Evolutionary conservation across 1,140 invertebrate genomes (phyloP), one percentile per base, ranked within the genome.

Genomic region (Macrobrachium nipponense): DNA sequence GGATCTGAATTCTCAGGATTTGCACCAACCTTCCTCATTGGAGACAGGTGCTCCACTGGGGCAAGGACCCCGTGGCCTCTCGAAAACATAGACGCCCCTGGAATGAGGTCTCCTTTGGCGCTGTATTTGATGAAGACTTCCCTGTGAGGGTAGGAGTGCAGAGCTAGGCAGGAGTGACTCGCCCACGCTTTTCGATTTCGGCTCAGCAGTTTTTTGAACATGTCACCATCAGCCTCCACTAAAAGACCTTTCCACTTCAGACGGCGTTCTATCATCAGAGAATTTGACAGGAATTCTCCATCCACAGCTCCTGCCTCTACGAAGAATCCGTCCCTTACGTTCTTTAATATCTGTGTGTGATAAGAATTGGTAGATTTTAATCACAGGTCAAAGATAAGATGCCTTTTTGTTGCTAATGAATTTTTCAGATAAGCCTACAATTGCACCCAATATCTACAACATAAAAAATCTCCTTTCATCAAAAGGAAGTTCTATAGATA

Each of bases 231-330:
- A 18, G 90, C 88, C 84, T 91, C 91, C 14, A 91, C 90, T 17
- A 91, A 82, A n/a, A 91, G 64, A 12, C 91, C 91, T n/a, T 64
- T 88, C 91, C 91, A 91, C 18, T 87, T 68, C n/a, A 87, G 78
- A 3, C 83, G 75, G 36, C 86, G 64, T 75, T 92, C 91, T 61
- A 91, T 86, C 70, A 83, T 88, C n/a, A 92, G 64, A 0, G 90
- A 90, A 83, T 91, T 91, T 11, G 91, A 91, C 4, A 88, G 87
- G n/a, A 36, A 73, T 79, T 91, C 90, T 0, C 91, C 91, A 81
- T 91, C 90, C 17, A 89, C 78, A 6, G 91, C 91, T 14, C 91
- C 91, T 64, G 89, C 89, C 79, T 91, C 91, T 43, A 91, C 83
- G 73, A 91, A 91, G 83, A 91, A 91, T 18, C 91, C 91, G 12